phyloP scores from a whole-genome alignment of 2,888 invertebrate genomes.

The Meandrusa payeni region DNA sequence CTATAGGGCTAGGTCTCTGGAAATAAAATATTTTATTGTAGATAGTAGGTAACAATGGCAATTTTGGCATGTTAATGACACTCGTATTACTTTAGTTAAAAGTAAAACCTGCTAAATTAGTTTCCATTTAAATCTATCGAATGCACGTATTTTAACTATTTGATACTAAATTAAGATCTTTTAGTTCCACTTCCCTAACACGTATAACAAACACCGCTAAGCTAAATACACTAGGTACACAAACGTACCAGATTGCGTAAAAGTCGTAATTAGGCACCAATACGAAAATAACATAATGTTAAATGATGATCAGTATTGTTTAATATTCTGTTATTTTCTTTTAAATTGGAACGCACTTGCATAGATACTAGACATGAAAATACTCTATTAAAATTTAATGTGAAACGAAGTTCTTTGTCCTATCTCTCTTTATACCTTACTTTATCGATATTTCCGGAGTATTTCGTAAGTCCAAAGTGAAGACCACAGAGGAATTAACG shows the following conservation, averaged over 20 bases:
- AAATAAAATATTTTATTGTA: too few relatives aligned
- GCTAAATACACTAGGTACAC: too few relatives aligned
- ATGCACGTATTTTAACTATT: conserved; percentile 2
- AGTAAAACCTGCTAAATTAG: background rate
- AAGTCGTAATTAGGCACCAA: background rate
- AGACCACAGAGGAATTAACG: too few relatives aligned
- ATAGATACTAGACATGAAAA: background rate
- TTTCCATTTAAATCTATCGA: background rate
- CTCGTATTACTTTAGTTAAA: background rate
- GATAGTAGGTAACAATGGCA: conserved; percentile 6
- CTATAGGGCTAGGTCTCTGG: background rate
- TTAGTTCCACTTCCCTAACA: background rate
- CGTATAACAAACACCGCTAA: background rate
- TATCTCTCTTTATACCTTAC: too few relatives aligned
- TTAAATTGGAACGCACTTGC: background rate
- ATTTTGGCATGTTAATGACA: conserved; percentile 9
- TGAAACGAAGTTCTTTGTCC: too few relatives aligned
- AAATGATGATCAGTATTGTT: too few relatives aligned
- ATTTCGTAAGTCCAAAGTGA: too few relatives aligned
- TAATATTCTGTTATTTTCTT: conserved; percentile 6
- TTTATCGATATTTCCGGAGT: too few relatives aligned
- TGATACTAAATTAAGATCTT: background rate
- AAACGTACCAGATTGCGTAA: too few relatives aligned
- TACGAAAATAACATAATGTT: background rate
- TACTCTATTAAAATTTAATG: too few relatives aligned